Percentiles rank a stretch among this genome's conserved stretches.
These are phyloP conservation scores for Alosa alosa DNA, from an alignment of 2,113 vertebrate genomes.

Conservation along the genomic window DNA sequence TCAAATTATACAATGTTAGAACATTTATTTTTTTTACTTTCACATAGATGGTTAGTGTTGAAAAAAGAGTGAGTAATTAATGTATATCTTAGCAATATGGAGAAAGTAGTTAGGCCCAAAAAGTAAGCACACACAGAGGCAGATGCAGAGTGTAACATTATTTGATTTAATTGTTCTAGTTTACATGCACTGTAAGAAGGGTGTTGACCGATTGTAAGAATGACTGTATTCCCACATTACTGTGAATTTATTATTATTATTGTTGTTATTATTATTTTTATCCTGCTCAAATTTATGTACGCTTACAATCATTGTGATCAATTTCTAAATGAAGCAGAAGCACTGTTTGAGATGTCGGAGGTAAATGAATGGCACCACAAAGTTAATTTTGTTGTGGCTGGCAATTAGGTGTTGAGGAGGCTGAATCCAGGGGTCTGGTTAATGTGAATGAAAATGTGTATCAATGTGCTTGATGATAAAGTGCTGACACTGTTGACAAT, in stretches of 20 bases:
- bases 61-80: background rate
- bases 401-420: background rate
- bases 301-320: background rate
- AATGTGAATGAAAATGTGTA: background rate
- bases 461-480: background rate
- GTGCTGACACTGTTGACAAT: background rate
- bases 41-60: no score
- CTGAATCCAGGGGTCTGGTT: background rate
- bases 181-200: background rate
- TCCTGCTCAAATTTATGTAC: background rate
- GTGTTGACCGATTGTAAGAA: background rate
- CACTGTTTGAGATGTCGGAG: background rate
- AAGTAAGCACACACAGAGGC: constrained; percentile 12
- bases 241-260: background rate
- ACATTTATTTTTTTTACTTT: background rate
- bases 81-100: background rate
- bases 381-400: background rate
- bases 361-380: background rate
- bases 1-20: background rate
- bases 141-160: background rate
- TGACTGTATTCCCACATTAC: background rate
- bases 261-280: background rate
- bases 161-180: background rate
- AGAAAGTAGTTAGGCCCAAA: background rate
- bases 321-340: background rate